These are phyloP conservation scores for Oxyteleia sp. DNA, from an alignment of 2,888 invertebrate species.

Conservation along the genomic window DNA sequence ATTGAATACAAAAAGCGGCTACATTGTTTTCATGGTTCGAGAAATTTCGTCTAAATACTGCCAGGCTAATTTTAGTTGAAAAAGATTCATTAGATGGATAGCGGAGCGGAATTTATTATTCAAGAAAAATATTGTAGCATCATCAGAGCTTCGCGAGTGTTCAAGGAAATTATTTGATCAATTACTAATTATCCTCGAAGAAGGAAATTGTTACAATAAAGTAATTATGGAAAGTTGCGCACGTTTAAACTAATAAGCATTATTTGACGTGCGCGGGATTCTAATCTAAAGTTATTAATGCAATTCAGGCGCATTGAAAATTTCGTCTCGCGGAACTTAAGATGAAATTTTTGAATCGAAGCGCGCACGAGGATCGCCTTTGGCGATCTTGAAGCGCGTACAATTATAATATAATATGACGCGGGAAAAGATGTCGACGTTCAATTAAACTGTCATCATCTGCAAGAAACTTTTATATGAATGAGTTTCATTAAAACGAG, in stretches of 20 bases:
- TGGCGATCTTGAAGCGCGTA: conserved; percentile 41
- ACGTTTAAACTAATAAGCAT: conserved; percentile 2
- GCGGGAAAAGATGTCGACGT: conserved; percentile 71
- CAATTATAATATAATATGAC: conserved; percentile 59
- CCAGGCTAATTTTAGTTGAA: too few species aligned
- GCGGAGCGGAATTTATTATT: too few species aligned
- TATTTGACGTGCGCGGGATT: conserved; percentile 6
- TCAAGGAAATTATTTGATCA: too few species aligned
- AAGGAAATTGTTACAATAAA: neutral
- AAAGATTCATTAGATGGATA: too few species aligned
- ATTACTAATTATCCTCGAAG: too few species aligned
- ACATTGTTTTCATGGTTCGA: too few species aligned
- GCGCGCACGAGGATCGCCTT: conserved; percentile 18
- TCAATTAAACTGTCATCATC: conserved; percentile 85
- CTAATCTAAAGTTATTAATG: conserved; percentile 23
- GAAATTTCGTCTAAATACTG: too few species aligned
- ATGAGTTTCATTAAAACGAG: conserved; percentile 86
- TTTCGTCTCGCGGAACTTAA: conserved; percentile 26
- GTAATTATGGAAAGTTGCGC: neutral
- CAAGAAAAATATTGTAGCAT: too few species aligned
- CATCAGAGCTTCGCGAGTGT: too few species aligned
- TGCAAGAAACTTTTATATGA: conserved; percentile 85
- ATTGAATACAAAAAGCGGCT: too few species aligned
- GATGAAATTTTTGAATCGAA: conserved; percentile 27
- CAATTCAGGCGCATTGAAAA: conserved; percentile 14